Base-by-base conservation (phyloP, 2,797 vertebrate genomes). In the Coreius guichenoti region DNA sequence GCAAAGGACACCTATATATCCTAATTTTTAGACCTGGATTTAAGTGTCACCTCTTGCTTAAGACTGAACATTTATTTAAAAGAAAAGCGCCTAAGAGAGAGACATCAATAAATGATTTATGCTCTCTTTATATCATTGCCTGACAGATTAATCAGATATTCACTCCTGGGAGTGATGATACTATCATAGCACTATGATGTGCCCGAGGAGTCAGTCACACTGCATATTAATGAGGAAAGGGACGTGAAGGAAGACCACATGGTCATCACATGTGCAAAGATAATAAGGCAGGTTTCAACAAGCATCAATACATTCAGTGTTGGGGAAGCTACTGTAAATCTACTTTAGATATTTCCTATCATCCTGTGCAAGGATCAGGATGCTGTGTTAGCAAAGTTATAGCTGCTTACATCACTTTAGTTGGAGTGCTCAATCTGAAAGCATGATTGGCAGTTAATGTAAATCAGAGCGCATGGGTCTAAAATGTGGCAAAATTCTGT, bases 91-190 rank as follows among this genome's bases (percentile, higher is more conserved):
- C 73, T 89, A 67, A 83, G 70, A 84, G 88, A 87, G 85, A 88
- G 63, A 70, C 75, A 89, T 84, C 81, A 82, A 93, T 92, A 90
- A 92, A 91, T 92, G 87, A 90, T 90, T 88, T 80, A 88, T 83
- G 56, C 87, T 87, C 86, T 78, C 80, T 86, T 75, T 82, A 80
- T 82, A 86, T 79, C 82, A 82, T 83, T 65, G 70, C 78, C 78
- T 89, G 87, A 90, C 89, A 91, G 84, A 84, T 90, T 88, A 89
- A 90, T 89, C 84, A 89, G 87, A 85, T 87, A 87, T 88, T 90
- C 81, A 84, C 80, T 89, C 74, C 80, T 23, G 82, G 85, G 86
- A 81, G 69, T 36, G 82, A 80, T 81, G 79, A 80, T 81, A 49
- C 77, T 83, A 83, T 65, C 76, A 70, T 84, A 49, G 86, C 81